Evolutionary conservation across 2,113 vertebrate species (phyloP).

Genomic region (Peromyscus californicus): DNA sequence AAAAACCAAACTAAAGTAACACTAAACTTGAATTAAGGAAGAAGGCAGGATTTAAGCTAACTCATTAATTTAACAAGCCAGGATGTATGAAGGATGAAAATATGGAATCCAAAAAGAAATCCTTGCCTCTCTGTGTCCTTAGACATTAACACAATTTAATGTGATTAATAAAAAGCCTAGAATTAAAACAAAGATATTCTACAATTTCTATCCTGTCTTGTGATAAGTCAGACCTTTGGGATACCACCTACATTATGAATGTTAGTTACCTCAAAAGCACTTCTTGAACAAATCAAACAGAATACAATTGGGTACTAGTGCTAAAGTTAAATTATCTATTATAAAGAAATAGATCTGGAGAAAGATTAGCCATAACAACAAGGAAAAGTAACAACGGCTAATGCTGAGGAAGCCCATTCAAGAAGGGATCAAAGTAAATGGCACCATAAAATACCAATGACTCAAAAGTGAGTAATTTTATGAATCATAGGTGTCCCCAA

Average conservation of each 20-base stretch:
- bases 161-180: not conserved
- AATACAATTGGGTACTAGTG: not conserved
- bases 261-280: not conserved
- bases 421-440: not conserved
- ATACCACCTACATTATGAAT: not conserved
- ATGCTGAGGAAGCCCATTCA: not conserved
- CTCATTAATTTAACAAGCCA: not conserved
- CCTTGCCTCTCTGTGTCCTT: not conserved
- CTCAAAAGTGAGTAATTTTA: slow-evolving; percentile 39
- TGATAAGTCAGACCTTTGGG: not conserved
- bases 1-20: not conserved
- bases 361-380: not conserved
- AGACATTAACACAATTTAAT: slow-evolving; percentile 14
- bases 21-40: not conserved
- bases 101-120: slow-evolving; percentile 3
- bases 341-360: slow-evolving; percentile 9
- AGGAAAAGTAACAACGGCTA: slow-evolving; percentile 29
- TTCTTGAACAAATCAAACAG: not conserved
- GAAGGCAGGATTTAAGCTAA: not conserved
- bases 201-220: not conserved
- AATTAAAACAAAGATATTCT: not conserved
- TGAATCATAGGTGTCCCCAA: not conserved
- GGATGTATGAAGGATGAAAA: not conserved
- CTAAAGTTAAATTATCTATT: not conserved
- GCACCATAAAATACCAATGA: not conserved